These are phyloP conservation scores for Bradynema listronoti DNA, from an alignment of 1,140 invertebrate genomes.

Conservation along the genomic window DNA sequence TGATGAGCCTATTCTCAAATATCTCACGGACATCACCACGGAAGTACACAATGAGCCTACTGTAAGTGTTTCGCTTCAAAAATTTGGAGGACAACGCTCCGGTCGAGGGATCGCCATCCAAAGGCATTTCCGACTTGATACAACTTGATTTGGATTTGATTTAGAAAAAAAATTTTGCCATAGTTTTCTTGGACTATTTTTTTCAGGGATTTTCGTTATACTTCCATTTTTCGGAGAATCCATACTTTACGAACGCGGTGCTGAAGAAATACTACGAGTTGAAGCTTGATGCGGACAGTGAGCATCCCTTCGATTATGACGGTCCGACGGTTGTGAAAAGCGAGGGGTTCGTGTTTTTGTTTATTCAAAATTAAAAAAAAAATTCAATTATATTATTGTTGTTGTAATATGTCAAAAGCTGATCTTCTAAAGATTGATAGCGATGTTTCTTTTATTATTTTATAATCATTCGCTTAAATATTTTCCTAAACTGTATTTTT, in stretches of 20 bases:
- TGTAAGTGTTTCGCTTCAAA: constrained; percentile 74
- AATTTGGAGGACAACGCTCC: constrained; percentile 83
- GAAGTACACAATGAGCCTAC: constrained; percentile 69
- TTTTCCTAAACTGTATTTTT: too few species aligned
- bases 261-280: constrained; percentile 91
- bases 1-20: constrained; percentile 85
- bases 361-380: constrained; percentile 1
- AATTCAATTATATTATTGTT: too few species aligned
- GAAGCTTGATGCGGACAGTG: constrained; percentile 65
- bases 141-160: background rate
- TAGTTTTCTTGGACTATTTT: constrained; percentile 48
- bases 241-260: constrained; percentile 87
- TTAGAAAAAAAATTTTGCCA: constrained; percentile 66
- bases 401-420: too few species aligned
- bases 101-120: constrained; percentile 61
- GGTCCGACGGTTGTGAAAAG: constrained; percentile 92
- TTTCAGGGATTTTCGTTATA: constrained; percentile 77
- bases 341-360: constrained; percentile 63
- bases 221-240: constrained; percentile 88
- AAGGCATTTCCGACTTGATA: background rate
- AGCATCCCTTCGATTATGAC: constrained; percentile 74
- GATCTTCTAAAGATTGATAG: too few species aligned
- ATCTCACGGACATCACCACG: constrained; percentile 81
- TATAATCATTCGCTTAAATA: too few species aligned
- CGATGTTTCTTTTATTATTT: too few species aligned